A percentile compares a stretch with the other conserved stretches of the same genome.
Conservation (phyloP, 1,140 invertebrate species). For the Calliphora vicina region DNA sequence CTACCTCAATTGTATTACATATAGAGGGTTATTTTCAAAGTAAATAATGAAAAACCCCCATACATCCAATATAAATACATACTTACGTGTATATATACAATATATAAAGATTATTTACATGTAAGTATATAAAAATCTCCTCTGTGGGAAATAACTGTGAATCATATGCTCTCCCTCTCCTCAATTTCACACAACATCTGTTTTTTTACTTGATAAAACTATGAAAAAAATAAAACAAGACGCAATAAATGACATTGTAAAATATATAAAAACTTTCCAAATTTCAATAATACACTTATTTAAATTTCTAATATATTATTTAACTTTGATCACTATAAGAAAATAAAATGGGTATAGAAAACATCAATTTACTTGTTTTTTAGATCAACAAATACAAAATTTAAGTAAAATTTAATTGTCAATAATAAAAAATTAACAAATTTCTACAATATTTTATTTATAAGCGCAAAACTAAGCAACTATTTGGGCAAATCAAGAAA, state of each 20-base stretch:
- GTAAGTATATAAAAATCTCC: neutral
- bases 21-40: neutral
- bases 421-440: no score
- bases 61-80: neutral
- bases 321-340: no score
- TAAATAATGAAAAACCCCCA: neutral
- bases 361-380: no score
- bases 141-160: neutral
- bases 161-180: neutral
- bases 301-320: no score
- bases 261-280: neutral
- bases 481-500: no score
- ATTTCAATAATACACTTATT: no score
- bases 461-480: no score
- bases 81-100: neutral
- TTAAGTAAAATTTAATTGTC: no score
- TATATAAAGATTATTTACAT: neutral
- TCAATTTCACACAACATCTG: neutral
- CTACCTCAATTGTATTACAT: neutral
- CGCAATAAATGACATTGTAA: no score
- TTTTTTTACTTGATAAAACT: neutral
- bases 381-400: no score
- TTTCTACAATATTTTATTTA: no score
- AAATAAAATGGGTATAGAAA: no score
- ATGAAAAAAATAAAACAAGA: neutral